Evolutionary conservation across 2,888 invertebrate species (phyloP).

Genomic region (Hecatera dysodea): DNA sequence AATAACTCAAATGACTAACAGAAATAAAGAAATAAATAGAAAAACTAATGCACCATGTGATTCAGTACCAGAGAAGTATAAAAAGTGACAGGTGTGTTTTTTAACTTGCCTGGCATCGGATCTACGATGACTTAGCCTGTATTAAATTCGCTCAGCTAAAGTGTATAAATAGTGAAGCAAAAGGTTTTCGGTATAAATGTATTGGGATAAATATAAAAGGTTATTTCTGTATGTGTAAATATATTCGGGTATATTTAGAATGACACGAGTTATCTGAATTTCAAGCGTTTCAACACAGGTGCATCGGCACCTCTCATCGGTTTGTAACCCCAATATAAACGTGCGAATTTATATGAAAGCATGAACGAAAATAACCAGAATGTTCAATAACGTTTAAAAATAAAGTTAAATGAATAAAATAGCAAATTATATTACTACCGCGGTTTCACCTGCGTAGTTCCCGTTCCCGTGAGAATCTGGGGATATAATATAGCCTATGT

Average conservation of each 20-base stretch:
- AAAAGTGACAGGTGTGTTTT: conserved; percentile 60
- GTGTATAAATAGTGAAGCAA: conserved; percentile 46
- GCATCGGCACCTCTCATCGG: conserved; percentile 58
- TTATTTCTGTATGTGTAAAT: conserved; percentile 62
- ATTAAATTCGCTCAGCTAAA: conserved; percentile 47
- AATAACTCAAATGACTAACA: conserved; percentile 55
- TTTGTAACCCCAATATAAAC: conserved; percentile 48
- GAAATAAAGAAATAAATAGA: conserved; percentile 59
- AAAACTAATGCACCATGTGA: conserved; percentile 58
- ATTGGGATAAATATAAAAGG: conserved; percentile 59
- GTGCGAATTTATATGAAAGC: conserved; percentile 39
- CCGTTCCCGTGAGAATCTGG: too few species aligned
- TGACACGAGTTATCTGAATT: conserved; percentile 65
- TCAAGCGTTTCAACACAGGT: conserved; percentile 64
- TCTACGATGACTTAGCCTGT: conserved; percentile 39
- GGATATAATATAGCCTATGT: too few species aligned
- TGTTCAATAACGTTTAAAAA: conserved; percentile 21
- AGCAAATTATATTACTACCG: not conserved
- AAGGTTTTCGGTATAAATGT: conserved; percentile 57
- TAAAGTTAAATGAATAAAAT: conserved; percentile 2
- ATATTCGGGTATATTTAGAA: conserved; percentile 65
- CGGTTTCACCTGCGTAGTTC: too few species aligned
- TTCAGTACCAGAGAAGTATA: conserved; percentile 50
- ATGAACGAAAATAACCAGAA: conserved; percentile 39
- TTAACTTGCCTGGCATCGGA: conserved; percentile 58